These are phyloP conservation scores for Tetheella fluctuosa DNA, from an alignment of 2,888 invertebrate genomes.

Conservation along the genomic window DNA sequence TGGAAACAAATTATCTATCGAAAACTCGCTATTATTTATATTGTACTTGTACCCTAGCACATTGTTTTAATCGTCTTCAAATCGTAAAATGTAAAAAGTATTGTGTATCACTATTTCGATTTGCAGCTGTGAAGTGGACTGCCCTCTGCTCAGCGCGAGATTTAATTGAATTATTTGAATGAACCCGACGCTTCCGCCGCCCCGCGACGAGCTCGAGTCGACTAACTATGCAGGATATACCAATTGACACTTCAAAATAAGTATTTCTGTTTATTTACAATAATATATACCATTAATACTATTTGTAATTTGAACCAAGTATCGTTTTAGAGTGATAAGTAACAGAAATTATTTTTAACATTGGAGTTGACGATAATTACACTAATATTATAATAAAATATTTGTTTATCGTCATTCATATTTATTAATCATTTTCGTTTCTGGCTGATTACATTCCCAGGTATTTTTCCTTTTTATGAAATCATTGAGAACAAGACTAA, in stretches of 20 bases:
- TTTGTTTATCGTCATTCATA: too few relatives aligned
- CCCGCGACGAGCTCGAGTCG: conserved; percentile 46
- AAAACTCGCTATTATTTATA: too few relatives aligned
- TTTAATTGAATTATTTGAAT: conserved; percentile 83
- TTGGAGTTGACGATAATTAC: background rate
- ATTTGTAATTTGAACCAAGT: background rate
- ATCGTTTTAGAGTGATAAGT: background rate
- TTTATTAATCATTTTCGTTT: too few relatives aligned
- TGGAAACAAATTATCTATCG: too few relatives aligned
- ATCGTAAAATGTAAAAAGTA: too few relatives aligned
- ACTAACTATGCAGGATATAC: conserved; percentile 71
- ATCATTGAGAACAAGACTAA: too few relatives aligned
- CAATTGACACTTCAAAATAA: conserved; percentile 75
- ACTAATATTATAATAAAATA: too few relatives aligned
- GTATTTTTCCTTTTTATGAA: too few relatives aligned
- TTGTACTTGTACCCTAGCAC: too few relatives aligned
- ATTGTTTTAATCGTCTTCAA: conserved; percentile 11
- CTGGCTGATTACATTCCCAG: too few relatives aligned
- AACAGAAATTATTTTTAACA: background rate
- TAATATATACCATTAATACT: conserved; percentile 7
- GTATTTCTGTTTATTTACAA: conserved; percentile 51
- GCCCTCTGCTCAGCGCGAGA: conserved; percentile 70
- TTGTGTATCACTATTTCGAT: conserved; percentile 58
- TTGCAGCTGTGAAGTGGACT: conserved; percentile 70
- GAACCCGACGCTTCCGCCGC: conserved; percentile 79